A percentile compares a stretch with the other conserved stretches of the same genome.
Evolutionary conservation across 2,113 vertebrate species (phyloP).

Genomic region (Corythoichthys haematopterus): DNA sequence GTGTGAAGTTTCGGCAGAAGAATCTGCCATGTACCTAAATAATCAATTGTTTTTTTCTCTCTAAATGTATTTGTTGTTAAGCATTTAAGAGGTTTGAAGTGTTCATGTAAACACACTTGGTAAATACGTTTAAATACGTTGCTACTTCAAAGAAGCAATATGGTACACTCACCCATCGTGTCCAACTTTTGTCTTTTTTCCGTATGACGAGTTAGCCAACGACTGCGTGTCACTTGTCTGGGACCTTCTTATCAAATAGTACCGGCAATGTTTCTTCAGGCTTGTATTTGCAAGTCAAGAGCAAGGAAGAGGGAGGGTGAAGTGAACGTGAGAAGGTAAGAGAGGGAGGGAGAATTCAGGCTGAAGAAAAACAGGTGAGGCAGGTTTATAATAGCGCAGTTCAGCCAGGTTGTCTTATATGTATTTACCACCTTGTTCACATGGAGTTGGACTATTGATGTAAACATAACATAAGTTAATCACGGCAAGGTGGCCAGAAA

Average conservation of each 20-base stretch:
- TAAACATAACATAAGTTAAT: background rate
- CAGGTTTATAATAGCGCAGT: constrained; percentile 55
- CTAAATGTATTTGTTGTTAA: too few relatives aligned
- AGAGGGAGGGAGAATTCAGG: background rate
- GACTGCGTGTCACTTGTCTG: constrained; percentile 20
- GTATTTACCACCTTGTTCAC: background rate
- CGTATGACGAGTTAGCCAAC: constrained; percentile 29
- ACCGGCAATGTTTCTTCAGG: constrained; percentile 55
- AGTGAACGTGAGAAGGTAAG: background rate
- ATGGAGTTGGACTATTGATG: constrained; percentile 1
- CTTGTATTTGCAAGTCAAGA: constrained; percentile 59
- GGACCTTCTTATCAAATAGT: constrained; percentile 66
- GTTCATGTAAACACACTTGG: background rate
- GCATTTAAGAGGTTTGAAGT: too few relatives aligned
- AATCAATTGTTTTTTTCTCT: too few relatives aligned
- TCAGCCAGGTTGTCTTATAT: constrained; percentile 5
- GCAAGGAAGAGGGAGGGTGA: constrained; percentile 30
- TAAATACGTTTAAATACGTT: background rate
- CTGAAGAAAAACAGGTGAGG: constrained; percentile 63
- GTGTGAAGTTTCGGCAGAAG: too few relatives aligned
- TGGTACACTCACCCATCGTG: constrained; percentile 66
- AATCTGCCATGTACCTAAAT: too few relatives aligned
- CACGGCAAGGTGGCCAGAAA: background rate
- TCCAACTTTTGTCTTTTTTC: constrained; percentile 2
- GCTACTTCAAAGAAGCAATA: background rate